Percentiles rank a stretch among this genome's conserved stretches.
Evolutionary conservation across 2,888 invertebrate genomes (phyloP).

Genomic region (Panzeria rudis): DNA sequence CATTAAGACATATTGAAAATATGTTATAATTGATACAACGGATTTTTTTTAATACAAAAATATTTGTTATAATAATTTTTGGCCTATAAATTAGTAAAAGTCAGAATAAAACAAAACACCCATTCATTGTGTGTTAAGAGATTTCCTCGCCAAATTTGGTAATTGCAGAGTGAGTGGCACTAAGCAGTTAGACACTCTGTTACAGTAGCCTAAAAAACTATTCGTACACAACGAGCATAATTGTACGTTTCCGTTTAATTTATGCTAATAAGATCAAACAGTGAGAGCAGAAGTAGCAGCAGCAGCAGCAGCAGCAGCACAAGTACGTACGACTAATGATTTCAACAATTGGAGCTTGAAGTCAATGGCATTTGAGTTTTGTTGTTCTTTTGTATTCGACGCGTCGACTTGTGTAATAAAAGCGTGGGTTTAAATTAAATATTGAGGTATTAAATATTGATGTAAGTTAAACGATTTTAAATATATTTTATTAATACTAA

Average conservation of each 20-base stretch:
- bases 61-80: neutral
- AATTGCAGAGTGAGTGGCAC: neutral
- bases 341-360: slow-evolving; percentile 7
- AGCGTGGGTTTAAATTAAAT: too few relatives aligned
- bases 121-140: slow-evolving; percentile 40
- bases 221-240: neutral
- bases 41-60: neutral
- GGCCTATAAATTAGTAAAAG: neutral
- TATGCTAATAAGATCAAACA: slow-evolving; percentile 27
- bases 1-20: neutral
- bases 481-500: neutral
- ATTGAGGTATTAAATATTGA: neutral
- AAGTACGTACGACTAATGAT: neutral
- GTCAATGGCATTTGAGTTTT: slow-evolving; percentile 38
- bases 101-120: slow-evolving; percentile 6
- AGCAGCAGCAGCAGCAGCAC: neutral
- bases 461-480: slow-evolving; percentile 10
- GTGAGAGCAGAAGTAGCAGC: slow-evolving; percentile 3
- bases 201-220: slow-evolving; percentile 6
- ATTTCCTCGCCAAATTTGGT: neutral
- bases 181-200: neutral
- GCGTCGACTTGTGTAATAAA: neutral
- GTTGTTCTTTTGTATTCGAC: slow-evolving; percentile 34
- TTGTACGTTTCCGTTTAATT: neutral
- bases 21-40: neutral